These are phyloP conservation scores for Drosophila sp. DNA, from an alignment of 1,140 invertebrate genomes.

Conservation along the genomic window DNA sequence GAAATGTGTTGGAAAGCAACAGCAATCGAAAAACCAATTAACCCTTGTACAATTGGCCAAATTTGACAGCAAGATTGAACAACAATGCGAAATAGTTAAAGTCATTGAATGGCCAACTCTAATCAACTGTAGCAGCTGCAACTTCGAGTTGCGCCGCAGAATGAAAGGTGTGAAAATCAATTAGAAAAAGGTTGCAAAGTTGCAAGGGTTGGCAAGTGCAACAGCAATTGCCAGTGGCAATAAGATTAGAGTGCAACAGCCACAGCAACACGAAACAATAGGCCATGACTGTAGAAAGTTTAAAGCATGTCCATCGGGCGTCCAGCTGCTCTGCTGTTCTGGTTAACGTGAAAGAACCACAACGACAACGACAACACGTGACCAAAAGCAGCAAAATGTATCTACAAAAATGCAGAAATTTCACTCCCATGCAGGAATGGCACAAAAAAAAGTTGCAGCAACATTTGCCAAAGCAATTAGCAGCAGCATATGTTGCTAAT, in stretches of 20 bases:
- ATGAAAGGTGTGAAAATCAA: conserved; percentile 71
- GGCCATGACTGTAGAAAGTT: conserved; percentile 5
- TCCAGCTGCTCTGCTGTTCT: conserved; percentile 13
- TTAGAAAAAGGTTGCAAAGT: conserved; percentile 53
- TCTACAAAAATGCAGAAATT: background rate
- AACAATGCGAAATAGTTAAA: conserved; percentile 8
- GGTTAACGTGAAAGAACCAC: conserved; percentile 10
- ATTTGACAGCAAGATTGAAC: conserved; percentile 34
- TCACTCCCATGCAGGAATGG: conserved; percentile 19
- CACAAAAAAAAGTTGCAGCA: conserved; percentile 49
- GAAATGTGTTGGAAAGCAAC: background rate
- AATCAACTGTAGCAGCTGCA: conserved; percentile 26
- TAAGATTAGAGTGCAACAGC: conserved; percentile 14
- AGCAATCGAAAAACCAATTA: conserved; percentile 45
- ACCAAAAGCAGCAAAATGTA: conserved; percentile 4
- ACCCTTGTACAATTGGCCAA: conserved; percentile 39
- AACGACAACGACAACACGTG: conserved; percentile 19
- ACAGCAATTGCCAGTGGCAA: conserved; percentile 25
- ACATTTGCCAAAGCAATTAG: conserved; percentile 61
- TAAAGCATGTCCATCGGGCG: conserved; percentile 1
- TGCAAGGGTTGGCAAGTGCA: conserved; percentile 2
- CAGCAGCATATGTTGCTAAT: conserved; percentile 67
- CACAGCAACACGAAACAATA: conserved; percentile 6
- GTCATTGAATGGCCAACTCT: conserved; percentile 22
- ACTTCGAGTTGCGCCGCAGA: conserved; percentile 28